phyloP scores from a whole-genome alignment of 2,888 invertebrate genomes.

The Tuberolachnus salignus region DNA sequence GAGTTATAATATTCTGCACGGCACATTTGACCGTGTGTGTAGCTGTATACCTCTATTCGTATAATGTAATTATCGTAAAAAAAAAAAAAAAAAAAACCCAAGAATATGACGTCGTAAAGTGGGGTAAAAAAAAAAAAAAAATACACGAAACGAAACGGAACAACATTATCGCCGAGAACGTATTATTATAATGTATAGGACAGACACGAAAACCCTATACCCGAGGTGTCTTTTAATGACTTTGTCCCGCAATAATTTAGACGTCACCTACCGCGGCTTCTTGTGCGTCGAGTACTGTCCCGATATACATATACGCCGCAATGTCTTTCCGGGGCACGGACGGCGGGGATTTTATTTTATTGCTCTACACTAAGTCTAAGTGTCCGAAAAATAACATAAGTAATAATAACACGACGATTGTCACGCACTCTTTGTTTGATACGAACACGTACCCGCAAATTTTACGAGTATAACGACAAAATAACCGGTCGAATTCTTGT shows the following conservation, averaged over 20 bases:
- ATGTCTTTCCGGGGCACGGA: background rate
- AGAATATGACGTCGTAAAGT: slow-evolving; percentile 50
- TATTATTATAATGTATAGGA: background rate
- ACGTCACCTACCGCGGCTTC: slow-evolving; percentile 44
- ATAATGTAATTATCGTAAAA: slow-evolving; percentile 49
- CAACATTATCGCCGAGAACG: slow-evolving; percentile 26
- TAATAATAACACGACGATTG: slow-evolving; percentile 10
- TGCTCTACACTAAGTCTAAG: slow-evolving; percentile 19
- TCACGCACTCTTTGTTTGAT: slow-evolving; percentile 38
- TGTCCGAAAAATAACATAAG: slow-evolving; percentile 22
- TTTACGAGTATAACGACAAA: slow-evolving; percentile 41
- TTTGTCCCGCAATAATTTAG: slow-evolving; percentile 52
- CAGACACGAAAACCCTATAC: slow-evolving; percentile 24
- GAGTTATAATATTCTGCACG: slow-evolving; percentile 19
- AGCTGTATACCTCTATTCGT: background rate
- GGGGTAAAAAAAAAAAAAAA: slow-evolving; percentile 32
- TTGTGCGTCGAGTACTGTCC: slow-evolving; percentile 17
- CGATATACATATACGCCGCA: background rate
- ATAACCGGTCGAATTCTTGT: slow-evolving; percentile 24
- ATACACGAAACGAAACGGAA: background rate
- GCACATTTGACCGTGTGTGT: slow-evolving; percentile 18
- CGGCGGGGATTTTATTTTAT: slow-evolving; percentile 25
- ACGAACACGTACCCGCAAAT: slow-evolving; percentile 54
- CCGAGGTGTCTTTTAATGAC: slow-evolving; percentile 47
- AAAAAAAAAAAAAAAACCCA: slow-evolving; percentile 13